Percentiles rank a stretch among this genome's conserved stretches.
phyloP scores from a whole-genome alignment of 1,140 invertebrate genomes.

The Drosophila sp. region DNA sequence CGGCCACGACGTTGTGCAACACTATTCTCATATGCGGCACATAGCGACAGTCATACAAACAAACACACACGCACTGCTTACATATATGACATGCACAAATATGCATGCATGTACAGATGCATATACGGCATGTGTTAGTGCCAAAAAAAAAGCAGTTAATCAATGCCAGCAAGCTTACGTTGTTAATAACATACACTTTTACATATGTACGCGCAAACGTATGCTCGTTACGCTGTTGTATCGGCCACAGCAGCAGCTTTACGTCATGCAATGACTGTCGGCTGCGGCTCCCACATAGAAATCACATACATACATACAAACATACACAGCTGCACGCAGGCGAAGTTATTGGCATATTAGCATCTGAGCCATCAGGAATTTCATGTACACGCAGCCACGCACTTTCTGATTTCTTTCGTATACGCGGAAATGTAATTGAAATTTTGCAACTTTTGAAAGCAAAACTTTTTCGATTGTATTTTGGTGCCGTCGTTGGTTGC shows the following conservation, averaged over 20 bases:
- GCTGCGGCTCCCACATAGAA: constrained; percentile 68
- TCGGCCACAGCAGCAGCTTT: constrained; percentile 52
- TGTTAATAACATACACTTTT: constrained; percentile 58
- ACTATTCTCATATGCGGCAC: constrained; percentile 51
- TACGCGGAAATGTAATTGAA: constrained; percentile 73
- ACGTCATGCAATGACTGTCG: constrained; percentile 69
- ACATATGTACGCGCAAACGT: constrained; percentile 22
- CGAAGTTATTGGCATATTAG: constrained; percentile 18
- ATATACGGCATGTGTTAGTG: constrained; percentile 47
- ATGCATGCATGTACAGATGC: constrained; percentile 22
- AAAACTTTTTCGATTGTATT: constrained; percentile 14
- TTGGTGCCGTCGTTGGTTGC: constrained; percentile 29
- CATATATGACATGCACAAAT: constrained; percentile 19
- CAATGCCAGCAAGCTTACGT: constrained; percentile 62
- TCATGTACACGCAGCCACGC: constrained; percentile 21
- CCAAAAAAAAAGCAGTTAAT: constrained; percentile 61
- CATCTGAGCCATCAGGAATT: constrained; percentile 26
- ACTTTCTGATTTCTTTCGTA: constrained; percentile 20
- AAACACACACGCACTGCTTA: constrained; percentile 7
- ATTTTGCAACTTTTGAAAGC: constrained; percentile 55
- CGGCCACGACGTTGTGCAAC: constrained; percentile 38
- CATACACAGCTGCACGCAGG: constrained; percentile 48
- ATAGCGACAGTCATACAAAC: constrained; percentile 50
- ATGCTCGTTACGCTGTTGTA: constrained; percentile 48
- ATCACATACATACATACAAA: constrained; percentile 35